Conservation (phyloP, 2,113 vertebrate genomes). For the Pithys albifrons region DNA sequence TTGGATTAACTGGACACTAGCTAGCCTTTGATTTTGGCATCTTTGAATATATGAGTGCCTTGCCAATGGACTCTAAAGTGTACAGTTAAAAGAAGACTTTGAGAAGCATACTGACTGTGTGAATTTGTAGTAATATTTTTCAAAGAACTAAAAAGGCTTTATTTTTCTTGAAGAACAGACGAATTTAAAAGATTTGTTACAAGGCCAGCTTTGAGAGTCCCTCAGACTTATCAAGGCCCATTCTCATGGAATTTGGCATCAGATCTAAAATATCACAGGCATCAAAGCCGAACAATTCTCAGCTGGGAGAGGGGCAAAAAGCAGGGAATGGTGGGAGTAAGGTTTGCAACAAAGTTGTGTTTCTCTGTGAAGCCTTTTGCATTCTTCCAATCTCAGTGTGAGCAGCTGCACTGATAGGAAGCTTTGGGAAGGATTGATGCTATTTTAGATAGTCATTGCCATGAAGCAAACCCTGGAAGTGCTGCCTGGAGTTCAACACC, state of each 20-base stretch:
- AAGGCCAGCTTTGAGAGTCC: neutral
- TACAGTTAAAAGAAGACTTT: slow-evolving; percentile 4
- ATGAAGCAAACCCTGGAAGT: neutral
- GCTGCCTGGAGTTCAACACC: neutral
- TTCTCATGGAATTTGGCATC: neutral
- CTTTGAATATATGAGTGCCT: slow-evolving; percentile 16
- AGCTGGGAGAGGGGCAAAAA: neutral
- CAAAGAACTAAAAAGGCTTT: slow-evolving; percentile 1
- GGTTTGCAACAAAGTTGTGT: neutral
- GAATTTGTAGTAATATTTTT: neutral
- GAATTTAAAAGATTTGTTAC: neutral
- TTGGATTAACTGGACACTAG: neutral
- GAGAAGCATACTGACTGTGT: neutral
- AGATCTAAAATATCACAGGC: neutral
- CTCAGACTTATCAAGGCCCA: neutral
- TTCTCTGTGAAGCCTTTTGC: neutral
- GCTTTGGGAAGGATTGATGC: neutral
- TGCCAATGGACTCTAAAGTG: neutral
- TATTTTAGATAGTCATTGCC: neutral
- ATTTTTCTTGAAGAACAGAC: neutral
- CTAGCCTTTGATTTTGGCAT: slow-evolving; percentile 25
- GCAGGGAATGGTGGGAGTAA: neutral
- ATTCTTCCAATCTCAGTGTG: neutral
- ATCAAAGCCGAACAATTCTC: neutral
- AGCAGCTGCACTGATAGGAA: rapidly evolving